Base-by-base conservation (phyloP, 2,113 vertebrate genomes). In the Corythornis vintsioides region DNA sequence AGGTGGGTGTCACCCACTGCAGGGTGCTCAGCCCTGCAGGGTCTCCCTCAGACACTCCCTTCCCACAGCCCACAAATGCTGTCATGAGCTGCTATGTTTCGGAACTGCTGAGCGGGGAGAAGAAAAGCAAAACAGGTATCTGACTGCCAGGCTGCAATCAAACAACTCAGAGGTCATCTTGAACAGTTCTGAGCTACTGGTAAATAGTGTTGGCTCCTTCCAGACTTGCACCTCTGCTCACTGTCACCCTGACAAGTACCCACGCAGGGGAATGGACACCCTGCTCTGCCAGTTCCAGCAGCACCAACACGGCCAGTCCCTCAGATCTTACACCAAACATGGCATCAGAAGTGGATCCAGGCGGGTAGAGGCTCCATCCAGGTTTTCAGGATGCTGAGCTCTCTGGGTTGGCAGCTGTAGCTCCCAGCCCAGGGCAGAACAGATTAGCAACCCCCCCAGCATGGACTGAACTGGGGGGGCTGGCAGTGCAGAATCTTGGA, bases 261-360 rank as follows among this genome's bases (percentile, higher is more conserved):
- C 48, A 7, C 7, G 1, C 33, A 3, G 5, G 1, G 1, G 14
- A 26, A 26, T 4, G 33, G 42, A 48, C 6, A 4, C 31, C 43
- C 42, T 5, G 50, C 24, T 22, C 33, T 25, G 33, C 42, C 57
- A 2, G 1, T 9, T 15, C 47, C 3, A 40, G 66, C 48, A 28
- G 64, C 38, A 26, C 64, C 55, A 17, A 13, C 7, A 22, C 26
- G 2, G 1, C 6, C 9, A 57, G 48, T 33, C 18, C 40, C 65
- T 11, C 5, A 28, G 29, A 24, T 0, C 25, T 59, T 33, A 21
- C 3, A 10, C 48, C 10, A 9, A 50, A 38, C 16, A 2, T 0
- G 11, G 18, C 21, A 11, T 3, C 47, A 2, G 13, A 3, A 28
- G 42, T 3, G 0, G 7, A 13, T 13, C 57, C 28, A 1, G 0